Evolutionary conservation across 2,113 vertebrate species (phyloP).

Genomic region (Odocoileus hemionus): DNA sequence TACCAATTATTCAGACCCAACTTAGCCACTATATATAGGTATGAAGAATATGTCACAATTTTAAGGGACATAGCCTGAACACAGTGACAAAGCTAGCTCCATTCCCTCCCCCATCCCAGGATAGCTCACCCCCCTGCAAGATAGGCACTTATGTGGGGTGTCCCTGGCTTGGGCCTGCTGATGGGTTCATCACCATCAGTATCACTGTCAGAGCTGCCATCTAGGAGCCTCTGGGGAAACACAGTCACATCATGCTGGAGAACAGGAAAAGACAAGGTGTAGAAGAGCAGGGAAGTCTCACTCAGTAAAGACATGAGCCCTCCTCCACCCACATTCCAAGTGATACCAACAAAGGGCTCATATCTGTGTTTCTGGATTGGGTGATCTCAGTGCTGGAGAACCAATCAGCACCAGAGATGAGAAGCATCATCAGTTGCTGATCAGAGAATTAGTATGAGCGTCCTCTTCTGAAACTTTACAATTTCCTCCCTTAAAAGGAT

Average conservation of each 20-base stretch:
- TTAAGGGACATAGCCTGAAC: background rate
- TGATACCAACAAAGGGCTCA: background rate
- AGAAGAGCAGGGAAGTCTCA: background rate
- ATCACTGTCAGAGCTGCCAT: background rate
- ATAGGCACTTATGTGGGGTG: background rate
- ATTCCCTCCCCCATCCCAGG: no score
- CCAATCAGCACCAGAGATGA: background rate
- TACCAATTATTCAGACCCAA: background rate
- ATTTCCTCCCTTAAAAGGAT: background rate
- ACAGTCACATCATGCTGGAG: background rate
- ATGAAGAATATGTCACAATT: background rate
- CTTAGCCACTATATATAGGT: background rate
- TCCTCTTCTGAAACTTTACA: background rate
- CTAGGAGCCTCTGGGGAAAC: background rate
- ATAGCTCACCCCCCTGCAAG: background rate
- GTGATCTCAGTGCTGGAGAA: background rate
- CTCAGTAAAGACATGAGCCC: background rate
- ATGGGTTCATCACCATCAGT: background rate
- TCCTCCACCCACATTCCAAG: background rate
- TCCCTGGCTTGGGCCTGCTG: background rate
- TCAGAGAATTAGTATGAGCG: background rate
- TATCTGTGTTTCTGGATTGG: background rate
- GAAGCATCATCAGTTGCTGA: background rate
- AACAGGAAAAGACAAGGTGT: accelerated
- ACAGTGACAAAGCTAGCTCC: background rate